phyloP scores from a whole-genome alignment of 2,113 vertebrate genomes.

The Phrynosoma platyrhinos region DNA sequence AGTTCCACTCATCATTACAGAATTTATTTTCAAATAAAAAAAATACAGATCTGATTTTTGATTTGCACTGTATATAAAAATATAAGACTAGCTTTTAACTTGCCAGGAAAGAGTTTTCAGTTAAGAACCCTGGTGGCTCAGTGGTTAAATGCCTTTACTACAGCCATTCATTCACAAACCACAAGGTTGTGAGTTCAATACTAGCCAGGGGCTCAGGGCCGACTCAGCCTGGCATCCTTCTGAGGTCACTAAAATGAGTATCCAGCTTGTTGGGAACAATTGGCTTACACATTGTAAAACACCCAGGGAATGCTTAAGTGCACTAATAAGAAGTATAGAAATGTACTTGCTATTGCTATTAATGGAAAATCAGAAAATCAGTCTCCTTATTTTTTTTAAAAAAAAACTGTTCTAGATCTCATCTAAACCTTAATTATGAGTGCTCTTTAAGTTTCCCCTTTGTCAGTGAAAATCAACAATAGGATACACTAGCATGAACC shows the following conservation, averaged over 20 bases:
- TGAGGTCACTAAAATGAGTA: no score
- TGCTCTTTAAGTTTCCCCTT: background rate
- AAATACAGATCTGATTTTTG: background rate
- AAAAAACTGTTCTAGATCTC: conserved; percentile 26
- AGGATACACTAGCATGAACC: background rate
- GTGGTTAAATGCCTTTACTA: no score
- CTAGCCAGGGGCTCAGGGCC: no score
- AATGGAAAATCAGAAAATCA: conserved; percentile 67
- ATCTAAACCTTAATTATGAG: conserved; percentile 7
- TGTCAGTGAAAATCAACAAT: background rate
- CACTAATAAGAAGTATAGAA: no score
- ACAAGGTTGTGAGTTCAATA: no score
- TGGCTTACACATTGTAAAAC: no score
- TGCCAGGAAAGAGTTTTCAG: background rate
- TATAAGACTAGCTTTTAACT: conserved; percentile 8
- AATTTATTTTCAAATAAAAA: background rate
- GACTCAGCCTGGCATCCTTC: no score
- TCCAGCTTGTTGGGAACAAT: no score
- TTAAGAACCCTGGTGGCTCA: background rate
- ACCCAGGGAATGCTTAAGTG: no score
- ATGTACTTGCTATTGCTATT: no score
- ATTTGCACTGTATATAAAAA: conserved; percentile 28
- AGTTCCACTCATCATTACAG: background rate
- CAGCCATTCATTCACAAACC: no score
- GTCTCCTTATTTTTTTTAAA: conserved; percentile 17